Percentiles rank a stretch among this genome's conserved stretches.
Conservation (phyloP, 1,140 invertebrate species). For the Apis dorsata region DNA sequence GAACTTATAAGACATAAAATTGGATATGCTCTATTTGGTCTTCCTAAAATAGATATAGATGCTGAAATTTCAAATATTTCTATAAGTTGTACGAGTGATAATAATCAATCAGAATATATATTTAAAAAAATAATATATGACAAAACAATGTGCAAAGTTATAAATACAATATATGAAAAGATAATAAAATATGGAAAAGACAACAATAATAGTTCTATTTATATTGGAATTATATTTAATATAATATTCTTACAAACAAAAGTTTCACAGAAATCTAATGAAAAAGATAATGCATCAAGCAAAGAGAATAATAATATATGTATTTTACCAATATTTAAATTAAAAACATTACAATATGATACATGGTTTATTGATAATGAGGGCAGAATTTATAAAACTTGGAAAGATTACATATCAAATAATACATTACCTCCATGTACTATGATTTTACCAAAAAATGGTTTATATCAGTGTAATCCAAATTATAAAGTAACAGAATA, state of each 20-base stretch:
- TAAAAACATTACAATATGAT: background rate
- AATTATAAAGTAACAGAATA: conserved; percentile 35
- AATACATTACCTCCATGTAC: conserved; percentile 71
- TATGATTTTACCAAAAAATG: conserved; percentile 73
- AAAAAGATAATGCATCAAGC: background rate
- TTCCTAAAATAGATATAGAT: conserved; percentile 15
- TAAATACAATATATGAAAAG: conserved; percentile 56
- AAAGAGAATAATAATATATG: background rate
- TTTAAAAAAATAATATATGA: background rate
- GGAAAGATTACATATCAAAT: conserved; percentile 70
- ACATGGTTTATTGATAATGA: conserved; percentile 69
- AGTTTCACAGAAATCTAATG: background rate
- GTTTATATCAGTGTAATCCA: conserved; percentile 68
- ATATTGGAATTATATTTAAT: conserved; percentile 58
- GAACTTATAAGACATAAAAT: conserved; percentile 65
- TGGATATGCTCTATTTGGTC: conserved; percentile 63
- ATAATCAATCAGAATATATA: background rate
- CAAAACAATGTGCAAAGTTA: conserved; percentile 11
- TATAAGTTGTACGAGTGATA: rapidly evolving
- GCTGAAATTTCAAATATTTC: background rate
- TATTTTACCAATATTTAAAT: conserved; percentile 9
- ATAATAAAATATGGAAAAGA: conserved; percentile 49
- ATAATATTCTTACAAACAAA: conserved; percentile 34
- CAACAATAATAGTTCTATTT: background rate
- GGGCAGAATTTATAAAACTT: conserved; percentile 71